These are phyloP conservation scores for Butastur rufipennis DNA, from an alignment of 2,113 vertebrate genomes.

Conservation along the genomic window DNA sequence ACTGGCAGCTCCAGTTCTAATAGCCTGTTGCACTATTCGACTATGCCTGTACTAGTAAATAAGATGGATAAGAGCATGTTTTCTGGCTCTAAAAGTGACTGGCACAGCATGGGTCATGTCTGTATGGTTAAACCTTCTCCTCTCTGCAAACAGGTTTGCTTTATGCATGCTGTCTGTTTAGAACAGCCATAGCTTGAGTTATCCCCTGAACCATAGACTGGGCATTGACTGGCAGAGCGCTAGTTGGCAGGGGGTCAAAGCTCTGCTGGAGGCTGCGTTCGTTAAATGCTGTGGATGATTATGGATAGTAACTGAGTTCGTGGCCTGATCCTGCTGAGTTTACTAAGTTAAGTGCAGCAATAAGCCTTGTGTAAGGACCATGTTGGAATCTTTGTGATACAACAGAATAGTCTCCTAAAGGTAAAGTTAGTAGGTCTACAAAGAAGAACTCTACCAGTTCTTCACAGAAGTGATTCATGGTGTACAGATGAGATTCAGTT, in stretches of 20 bases:
- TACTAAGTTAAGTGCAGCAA: neutral
- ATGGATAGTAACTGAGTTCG: neutral
- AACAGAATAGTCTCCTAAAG: neutral
- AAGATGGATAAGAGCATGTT: neutral
- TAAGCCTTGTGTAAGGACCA: neutral
- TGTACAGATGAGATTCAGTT: neutral
- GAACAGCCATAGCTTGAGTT: neutral
- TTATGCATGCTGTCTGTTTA: neutral
- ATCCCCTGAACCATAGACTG: neutral
- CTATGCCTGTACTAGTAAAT: neutral
- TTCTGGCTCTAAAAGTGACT: neutral
- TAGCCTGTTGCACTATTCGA: neutral
- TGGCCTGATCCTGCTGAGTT: neutral
- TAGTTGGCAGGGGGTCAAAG: neutral
- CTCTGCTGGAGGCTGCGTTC: neutral
- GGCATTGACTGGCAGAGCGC: neutral
- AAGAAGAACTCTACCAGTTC: neutral
- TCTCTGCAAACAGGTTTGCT: neutral
- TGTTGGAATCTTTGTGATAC: neutral
- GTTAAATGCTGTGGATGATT: fast-evolving
- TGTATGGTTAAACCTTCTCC: neutral
- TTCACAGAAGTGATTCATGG: neutral
- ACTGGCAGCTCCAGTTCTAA: neutral
- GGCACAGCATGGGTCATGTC: neutral
- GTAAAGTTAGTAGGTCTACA: neutral